Evolutionary conservation across 2,888 invertebrate genomes (phyloP).

Genomic region (Caenorhabditis sulstoni): DNA sequence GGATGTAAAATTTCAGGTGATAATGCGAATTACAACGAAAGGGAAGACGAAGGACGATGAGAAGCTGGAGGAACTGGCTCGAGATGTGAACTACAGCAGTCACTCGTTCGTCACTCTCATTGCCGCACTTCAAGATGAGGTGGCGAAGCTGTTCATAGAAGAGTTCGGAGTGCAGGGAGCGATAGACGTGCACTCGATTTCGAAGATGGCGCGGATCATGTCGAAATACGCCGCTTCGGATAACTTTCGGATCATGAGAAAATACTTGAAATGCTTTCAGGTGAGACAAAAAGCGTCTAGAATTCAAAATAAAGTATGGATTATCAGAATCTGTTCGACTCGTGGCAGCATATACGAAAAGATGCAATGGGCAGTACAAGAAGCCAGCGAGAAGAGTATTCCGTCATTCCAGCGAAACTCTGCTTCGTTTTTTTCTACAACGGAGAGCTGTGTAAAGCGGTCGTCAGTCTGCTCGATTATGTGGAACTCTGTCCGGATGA

Average conservation of each 20-base stretch:
- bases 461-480: slow-evolving; percentile 47
- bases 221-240: slow-evolving; percentile 32
- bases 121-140: slow-evolving; percentile 15
- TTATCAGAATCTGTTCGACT: slow-evolving; percentile 15
- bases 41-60: background rate
- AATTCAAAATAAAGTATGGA: too few species aligned
- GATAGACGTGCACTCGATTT: slow-evolving; percentile 23
- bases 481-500: slow-evolving; percentile 38
- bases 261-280: too few species aligned
- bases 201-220: slow-evolving; percentile 39
- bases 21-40: too few species aligned
- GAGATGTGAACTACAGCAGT: background rate
- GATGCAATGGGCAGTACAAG: slow-evolving; percentile 9
- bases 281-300: too few species aligned
- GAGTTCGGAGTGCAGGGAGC: slow-evolving; percentile 29
- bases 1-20: too few species aligned
- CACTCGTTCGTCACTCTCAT: slow-evolving; percentile 2
- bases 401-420: slow-evolving; percentile 29
- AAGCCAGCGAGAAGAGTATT: background rate
- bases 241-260: background rate
- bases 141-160: slow-evolving; percentile 24
- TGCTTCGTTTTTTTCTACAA: slow-evolving; percentile 32
- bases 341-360: slow-evolving; percentile 24
- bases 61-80: background rate
- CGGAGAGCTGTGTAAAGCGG: slow-evolving; percentile 45